phyloP scores from a whole-genome alignment of 1,140 invertebrate species.

The Nasonia longicornis region DNA sequence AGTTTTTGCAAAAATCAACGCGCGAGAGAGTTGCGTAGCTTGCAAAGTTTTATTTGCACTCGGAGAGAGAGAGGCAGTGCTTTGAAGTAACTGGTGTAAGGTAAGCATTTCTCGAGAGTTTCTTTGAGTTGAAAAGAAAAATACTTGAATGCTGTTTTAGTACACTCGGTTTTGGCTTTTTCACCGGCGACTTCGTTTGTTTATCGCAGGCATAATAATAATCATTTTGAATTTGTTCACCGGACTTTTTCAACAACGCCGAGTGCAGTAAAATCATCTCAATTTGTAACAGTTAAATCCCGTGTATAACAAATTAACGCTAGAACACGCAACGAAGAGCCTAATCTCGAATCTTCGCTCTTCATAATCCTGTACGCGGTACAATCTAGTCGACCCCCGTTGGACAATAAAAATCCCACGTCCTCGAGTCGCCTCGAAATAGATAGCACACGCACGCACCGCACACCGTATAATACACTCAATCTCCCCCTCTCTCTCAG shows the following conservation, averaged over 20 bases:
- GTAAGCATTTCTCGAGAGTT: not conserved
- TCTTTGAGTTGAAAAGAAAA: slow-evolving; percentile 1
- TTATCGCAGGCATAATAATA: not conserved
- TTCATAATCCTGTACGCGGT: not conserved
- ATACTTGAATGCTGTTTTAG: not conserved
- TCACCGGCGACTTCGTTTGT: not conserved
- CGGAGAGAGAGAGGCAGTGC: not conserved
- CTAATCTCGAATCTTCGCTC: not conserved
- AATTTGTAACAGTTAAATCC: no score
- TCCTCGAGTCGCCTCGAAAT: not conserved
- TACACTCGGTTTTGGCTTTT: not conserved
- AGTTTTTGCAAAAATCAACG: not conserved
- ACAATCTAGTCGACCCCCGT: not conserved
- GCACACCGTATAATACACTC: not conserved
- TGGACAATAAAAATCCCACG: not conserved
- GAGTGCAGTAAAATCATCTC: no score
- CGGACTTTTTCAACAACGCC: no score
- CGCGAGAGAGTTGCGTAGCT: not conserved
- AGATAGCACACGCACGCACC: not conserved
- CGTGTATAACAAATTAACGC: no score
- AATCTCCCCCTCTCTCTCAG: not conserved
- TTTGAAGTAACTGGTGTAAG: not conserved
- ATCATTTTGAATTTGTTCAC: not conserved
- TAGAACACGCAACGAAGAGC: no score
- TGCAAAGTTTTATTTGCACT: not conserved